These are phyloP conservation scores for Drosophila watanabei DNA, from an alignment of 1,140 invertebrate species.

Conservation along the genomic window DNA sequence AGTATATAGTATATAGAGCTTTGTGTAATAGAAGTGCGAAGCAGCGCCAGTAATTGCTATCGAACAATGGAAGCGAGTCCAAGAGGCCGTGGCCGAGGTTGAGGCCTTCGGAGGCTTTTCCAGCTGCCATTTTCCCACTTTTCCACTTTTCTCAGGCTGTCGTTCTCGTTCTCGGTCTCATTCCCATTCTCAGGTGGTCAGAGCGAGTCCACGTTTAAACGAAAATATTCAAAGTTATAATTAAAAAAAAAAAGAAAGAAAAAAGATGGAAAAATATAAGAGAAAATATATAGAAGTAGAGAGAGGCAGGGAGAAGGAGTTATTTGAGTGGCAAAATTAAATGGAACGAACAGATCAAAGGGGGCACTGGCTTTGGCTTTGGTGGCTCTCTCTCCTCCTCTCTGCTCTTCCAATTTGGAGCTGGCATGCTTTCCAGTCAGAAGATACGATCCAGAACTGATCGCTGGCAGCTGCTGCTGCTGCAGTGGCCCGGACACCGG, in stretches of 20 bases:
- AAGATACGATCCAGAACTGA: slow-evolving; percentile 8
- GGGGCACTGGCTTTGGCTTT: background rate
- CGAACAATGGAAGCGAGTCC: slow-evolving; percentile 64
- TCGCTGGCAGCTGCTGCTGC: slow-evolving; percentile 6
- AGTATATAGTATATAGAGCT: slow-evolving; percentile 7
- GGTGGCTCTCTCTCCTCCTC: background rate
- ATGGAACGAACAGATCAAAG: slow-evolving; percentile 20
- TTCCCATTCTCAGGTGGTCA: slow-evolving; percentile 33
- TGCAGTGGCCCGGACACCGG: slow-evolving; percentile 1
- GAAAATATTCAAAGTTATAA: slow-evolving; percentile 79
- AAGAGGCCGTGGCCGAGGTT: slow-evolving; percentile 12
- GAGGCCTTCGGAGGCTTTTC: slow-evolving; percentile 11
- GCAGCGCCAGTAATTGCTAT: slow-evolving; percentile 71
- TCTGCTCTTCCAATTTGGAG: slow-evolving; percentile 23
- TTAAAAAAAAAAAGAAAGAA: slow-evolving; percentile 53
- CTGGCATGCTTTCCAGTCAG: background rate
- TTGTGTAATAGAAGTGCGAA: slow-evolving; percentile 75
- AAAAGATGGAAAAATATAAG: background rate
- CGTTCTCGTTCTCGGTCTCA: slow-evolving; percentile 20
- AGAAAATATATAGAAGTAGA: background rate
- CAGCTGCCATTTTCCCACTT: slow-evolving; percentile 38
- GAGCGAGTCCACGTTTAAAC: slow-evolving; percentile 29
- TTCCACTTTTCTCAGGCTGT: slow-evolving; percentile 28
- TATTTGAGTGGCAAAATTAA: slow-evolving; percentile 30
- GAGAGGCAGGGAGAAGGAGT: background rate